These are phyloP conservation scores for Pogonophryne albipinna DNA, from an alignment of 2,797 vertebrate genomes.

Conservation along the genomic window DNA sequence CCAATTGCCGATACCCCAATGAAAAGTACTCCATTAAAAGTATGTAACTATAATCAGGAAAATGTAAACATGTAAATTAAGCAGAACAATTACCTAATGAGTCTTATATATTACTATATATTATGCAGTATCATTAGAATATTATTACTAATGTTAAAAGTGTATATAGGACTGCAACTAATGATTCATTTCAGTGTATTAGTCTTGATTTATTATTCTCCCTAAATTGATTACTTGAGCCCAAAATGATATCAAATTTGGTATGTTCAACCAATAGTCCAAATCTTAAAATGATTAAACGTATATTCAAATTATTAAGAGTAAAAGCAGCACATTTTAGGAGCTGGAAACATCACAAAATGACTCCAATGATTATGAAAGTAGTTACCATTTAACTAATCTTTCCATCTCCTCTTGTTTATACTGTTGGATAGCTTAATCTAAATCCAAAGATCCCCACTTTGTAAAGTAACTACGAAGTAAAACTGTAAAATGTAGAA, in stretches of 20 bases:
- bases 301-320: not conserved
- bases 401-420: not conserved
- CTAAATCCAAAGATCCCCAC: not conserved
- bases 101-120: not conserved
- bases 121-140: not conserved
- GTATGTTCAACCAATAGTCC: not conserved
- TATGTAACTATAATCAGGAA: not conserved
- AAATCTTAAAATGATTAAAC: not conserved
- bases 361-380: no score
- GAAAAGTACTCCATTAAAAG: not conserved
- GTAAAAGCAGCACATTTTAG: not conserved
- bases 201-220: not conserved
- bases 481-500: not conserved
- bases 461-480: not conserved
- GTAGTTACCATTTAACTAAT: no score
- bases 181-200: not conserved
- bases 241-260: not conserved
- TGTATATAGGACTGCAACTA: not conserved
- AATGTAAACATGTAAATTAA: not conserved
- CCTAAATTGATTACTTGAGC: not conserved
- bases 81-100: not conserved
- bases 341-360: no score
- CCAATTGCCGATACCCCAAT: not conserved
- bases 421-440: not conserved
- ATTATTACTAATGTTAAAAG: not conserved